Conservation (phyloP, 2,797 vertebrate species). For the Peromyscus eremicus region DNA sequence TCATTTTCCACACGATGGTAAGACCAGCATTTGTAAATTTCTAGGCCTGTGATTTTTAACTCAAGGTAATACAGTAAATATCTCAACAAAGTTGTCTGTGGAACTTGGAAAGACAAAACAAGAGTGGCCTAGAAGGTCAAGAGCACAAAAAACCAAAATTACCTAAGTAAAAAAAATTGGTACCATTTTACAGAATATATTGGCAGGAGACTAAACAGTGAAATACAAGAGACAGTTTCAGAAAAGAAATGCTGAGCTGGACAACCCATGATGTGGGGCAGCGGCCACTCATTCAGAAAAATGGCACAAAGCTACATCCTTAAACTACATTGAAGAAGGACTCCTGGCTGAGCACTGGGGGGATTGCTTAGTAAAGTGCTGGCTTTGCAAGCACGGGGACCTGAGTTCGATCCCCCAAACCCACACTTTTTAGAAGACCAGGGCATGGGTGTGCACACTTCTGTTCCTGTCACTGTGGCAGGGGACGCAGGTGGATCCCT, state of each 20-base stretch:
- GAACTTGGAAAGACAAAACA: neutral
- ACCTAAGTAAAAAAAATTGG: neutral
- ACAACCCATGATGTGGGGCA: neutral
- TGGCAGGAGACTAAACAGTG: neutral
- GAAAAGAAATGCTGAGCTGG: neutral
- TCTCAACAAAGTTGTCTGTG: neutral
- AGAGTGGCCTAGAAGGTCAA: neutral
- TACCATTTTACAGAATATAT: neutral
- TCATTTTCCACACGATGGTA: neutral
- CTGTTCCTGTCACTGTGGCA: neutral
- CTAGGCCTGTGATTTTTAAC: neutral
- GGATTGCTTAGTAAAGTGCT: neutral
- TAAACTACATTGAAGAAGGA: conserved; percentile 3
- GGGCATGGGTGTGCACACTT: neutral
- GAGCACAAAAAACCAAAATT: neutral
- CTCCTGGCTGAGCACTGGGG: neutral
- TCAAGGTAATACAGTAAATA: neutral
- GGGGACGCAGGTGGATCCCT: neutral
- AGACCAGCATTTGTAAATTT: conserved; percentile 22
- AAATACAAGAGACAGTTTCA: neutral
- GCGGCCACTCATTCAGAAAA: neutral
- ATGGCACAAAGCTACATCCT: neutral
- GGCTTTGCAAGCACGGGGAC: neutral
- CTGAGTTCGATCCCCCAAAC: neutral
- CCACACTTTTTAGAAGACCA: neutral